Percentiles rank a stretch among this genome's conserved stretches.
phyloP scores from a whole-genome alignment of 2,113 vertebrate genomes.

The Channa argus region DNA sequence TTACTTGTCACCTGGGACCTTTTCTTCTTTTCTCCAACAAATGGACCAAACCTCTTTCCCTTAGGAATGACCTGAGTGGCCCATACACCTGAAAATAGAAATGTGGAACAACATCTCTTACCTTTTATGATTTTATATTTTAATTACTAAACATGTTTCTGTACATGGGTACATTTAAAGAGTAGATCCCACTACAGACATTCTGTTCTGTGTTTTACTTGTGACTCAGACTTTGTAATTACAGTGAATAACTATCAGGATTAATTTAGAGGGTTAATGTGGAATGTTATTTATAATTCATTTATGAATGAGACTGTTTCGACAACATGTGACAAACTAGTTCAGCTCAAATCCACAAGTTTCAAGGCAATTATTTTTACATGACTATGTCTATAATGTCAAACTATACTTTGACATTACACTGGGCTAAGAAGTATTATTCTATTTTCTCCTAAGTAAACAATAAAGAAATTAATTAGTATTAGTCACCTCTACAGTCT shows the following conservation, averaged over 20 bases:
- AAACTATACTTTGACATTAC: too few species aligned
- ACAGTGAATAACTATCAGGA: background rate
- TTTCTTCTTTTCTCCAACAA: constrained; percentile 94
- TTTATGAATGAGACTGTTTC: background rate
- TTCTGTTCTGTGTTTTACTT: background rate
- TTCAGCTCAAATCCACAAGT: too few species aligned
- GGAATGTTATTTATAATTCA: background rate
- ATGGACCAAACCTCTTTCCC: constrained; percentile 94
- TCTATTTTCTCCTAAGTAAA: too few species aligned
- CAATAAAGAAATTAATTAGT: too few species aligned
- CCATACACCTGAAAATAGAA: constrained; percentile 90
- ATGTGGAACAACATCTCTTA: background rate
- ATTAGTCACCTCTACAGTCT: too few species aligned
- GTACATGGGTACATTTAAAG: background rate
- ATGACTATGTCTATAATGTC: too few species aligned
- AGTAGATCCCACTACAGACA: background rate
- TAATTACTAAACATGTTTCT: background rate
- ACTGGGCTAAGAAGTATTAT: too few species aligned
- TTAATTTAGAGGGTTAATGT: background rate
- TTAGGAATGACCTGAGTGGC: constrained; percentile 90
- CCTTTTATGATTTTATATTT: background rate
- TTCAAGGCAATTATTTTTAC: too few species aligned
- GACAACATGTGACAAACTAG: too few species aligned
- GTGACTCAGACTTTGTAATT: background rate
- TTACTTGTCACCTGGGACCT: constrained; percentile 95